phyloP scores from a whole-genome alignment of 2,888 invertebrate species.

The Diaprepes abbreviatus region DNA sequence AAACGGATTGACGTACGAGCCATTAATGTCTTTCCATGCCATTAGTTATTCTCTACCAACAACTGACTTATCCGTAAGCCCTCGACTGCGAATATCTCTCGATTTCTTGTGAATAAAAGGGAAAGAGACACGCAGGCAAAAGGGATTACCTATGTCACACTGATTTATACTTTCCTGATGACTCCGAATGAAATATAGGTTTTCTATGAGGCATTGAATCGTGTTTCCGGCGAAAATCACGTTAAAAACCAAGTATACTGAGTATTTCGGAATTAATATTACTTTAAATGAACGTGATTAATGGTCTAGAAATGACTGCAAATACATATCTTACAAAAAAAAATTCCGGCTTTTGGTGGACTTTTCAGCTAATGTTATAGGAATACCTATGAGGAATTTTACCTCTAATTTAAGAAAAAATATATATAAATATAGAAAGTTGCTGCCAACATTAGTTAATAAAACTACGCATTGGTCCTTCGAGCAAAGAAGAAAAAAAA shows the following conservation, averaged over 20 bases:
- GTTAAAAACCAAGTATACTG: background rate
- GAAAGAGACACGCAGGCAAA: conserved; percentile 48
- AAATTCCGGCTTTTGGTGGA: no score
- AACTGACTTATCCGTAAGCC: conserved; percentile 44
- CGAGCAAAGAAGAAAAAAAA: no score
- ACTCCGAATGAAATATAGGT: conserved; percentile 40
- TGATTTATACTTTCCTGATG: conserved; percentile 53
- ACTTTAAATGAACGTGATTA: no score
- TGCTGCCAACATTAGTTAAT: no score
- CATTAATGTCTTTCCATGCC: conserved; percentile 40
- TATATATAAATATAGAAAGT: no score
- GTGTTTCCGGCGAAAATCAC: conserved; percentile 12
- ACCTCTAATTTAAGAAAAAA: no score
- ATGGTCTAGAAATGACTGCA: no score
- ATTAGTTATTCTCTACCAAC: conserved; percentile 42
- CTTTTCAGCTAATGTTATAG: no score
- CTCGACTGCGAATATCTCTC: conserved; percentile 36
- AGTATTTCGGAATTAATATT: no score
- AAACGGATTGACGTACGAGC: conserved; percentile 35
- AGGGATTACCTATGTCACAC: conserved; percentile 52
- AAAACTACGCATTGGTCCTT: no score
- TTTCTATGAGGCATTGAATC: conserved; percentile 35
- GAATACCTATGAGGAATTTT: no score
- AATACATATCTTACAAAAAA: no score
- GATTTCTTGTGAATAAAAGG: conserved; percentile 54